Conservation (phyloP, 2,888 invertebrate genomes). For the Phortica magna region DNA sequence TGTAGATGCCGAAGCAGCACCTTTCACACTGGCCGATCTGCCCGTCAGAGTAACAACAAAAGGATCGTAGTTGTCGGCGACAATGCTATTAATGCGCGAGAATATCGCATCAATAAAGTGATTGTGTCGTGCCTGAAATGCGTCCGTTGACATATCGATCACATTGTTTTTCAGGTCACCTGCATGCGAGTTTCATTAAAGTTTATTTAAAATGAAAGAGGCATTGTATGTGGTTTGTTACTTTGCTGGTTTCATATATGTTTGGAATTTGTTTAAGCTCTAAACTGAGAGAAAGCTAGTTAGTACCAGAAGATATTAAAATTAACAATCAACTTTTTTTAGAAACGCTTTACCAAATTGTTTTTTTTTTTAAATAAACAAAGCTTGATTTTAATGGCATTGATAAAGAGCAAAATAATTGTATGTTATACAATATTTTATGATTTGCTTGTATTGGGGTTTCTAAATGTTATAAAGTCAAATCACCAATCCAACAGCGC, state of each 20-base stretch:
- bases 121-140: constrained; percentile 89
- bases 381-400: too few relatives aligned
- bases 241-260: not conserved
- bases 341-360: too few relatives aligned
- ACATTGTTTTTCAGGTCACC: constrained; percentile 76
- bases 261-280: too few relatives aligned
- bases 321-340: too few relatives aligned
- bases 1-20: constrained; percentile 24
- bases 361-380: too few relatives aligned
- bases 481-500: too few relatives aligned
- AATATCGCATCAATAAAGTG: constrained; percentile 91
- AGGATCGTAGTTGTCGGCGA: constrained; percentile 89
- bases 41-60: constrained; percentile 83
- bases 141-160: constrained; percentile 75
- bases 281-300: too few relatives aligned
- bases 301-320: too few relatives aligned
- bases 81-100: constrained; percentile 88
- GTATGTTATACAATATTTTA: too few relatives aligned
- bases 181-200: constrained; percentile 43
- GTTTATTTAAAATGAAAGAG: not conserved
- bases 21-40: constrained; percentile 53
- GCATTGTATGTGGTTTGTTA: constrained; percentile 6
- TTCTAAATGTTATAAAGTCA: too few relatives aligned
- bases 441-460: too few relatives aligned
- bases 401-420: too few relatives aligned